Evolutionary conservation across 2,797 vertebrate genomes (phyloP).

Genomic region (Potorous gilbertii): DNA sequence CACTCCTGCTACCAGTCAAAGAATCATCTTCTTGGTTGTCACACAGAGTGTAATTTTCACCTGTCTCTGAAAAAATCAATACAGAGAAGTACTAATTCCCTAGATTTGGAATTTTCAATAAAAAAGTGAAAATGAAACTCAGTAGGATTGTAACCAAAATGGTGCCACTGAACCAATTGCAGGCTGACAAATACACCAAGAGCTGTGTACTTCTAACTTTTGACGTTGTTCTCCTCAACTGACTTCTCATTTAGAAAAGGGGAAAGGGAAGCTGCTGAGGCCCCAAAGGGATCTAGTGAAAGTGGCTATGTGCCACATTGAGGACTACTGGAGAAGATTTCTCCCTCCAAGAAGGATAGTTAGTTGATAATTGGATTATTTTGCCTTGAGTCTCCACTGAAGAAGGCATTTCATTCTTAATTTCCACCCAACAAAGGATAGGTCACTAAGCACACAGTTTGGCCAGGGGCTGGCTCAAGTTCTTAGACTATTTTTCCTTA

Average conservation of each 20-base stretch:
- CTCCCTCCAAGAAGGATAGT: background rate
- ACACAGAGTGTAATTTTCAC: conserved; percentile 85
- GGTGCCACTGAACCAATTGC: conserved; percentile 66
- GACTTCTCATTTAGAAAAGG: background rate
- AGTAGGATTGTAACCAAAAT: conserved; percentile 77
- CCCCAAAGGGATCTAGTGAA: accelerated
- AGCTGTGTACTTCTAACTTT: conserved; percentile 25
- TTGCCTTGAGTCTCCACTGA: background rate
- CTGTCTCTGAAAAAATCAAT: conserved; percentile 85
- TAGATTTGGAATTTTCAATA: conserved; percentile 85
- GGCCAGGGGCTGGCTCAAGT: background rate
- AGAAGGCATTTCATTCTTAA: background rate
- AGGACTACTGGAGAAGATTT: accelerated
- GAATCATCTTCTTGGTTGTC: conserved; percentile 69
- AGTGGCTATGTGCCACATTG: background rate
- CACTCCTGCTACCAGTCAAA: conserved; percentile 28
- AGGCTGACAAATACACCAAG: conserved; percentile 33
- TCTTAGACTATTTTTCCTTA: background rate
- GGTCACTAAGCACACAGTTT: background rate
- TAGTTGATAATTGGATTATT: background rate
- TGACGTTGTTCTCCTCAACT: background rate
- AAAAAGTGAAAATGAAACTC: conserved; percentile 86
- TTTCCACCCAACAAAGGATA: background rate
- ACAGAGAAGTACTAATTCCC: conserved; percentile 82
- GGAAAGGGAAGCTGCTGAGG: accelerated